Conservation (phyloP, 2,113 vertebrate genomes). For the Oxyruncus cristatus region DNA sequence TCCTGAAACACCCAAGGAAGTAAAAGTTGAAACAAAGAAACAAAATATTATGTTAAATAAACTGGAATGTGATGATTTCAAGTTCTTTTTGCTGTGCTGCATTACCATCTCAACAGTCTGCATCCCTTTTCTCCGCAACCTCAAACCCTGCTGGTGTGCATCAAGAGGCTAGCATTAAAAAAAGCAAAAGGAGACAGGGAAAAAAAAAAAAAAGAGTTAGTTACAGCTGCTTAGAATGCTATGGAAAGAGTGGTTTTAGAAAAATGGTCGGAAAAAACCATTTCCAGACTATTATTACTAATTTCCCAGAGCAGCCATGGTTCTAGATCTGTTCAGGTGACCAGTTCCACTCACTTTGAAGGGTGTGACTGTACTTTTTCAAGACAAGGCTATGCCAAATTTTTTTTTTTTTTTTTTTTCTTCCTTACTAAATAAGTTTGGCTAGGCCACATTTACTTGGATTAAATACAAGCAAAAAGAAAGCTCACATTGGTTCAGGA, state of each 20-base stretch:
- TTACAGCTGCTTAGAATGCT: not conserved
- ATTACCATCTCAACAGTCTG: not conserved
- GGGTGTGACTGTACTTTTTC: not conserved
- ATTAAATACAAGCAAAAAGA: constrained; percentile 14
- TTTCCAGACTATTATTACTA: not conserved
- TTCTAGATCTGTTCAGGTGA: not conserved
- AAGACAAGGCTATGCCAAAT: not conserved
- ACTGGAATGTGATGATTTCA: not conserved
- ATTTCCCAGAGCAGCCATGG: not conserved
- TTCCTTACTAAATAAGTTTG: not conserved
- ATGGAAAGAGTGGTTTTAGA: not conserved
- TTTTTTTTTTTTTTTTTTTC: not conserved
- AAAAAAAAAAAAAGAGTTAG: not conserved
- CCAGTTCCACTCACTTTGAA: not conserved
- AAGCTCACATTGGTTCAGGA: constrained; percentile 20
- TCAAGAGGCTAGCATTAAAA: not conserved
- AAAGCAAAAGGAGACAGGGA: not conserved
- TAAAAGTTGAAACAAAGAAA: not conserved
- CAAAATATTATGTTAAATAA: not conserved
- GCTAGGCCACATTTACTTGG: not conserved
- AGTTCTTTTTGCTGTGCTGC: not conserved
- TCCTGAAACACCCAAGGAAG: not conserved
- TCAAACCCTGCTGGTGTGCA: not conserved
- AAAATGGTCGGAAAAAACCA: accelerated
- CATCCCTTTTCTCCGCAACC: not conserved